Evolutionary conservation across 2,797 vertebrate species (phyloP), one percentile per base, ranked within the genome.

Genomic region (Manis crassicaudata): DNA sequence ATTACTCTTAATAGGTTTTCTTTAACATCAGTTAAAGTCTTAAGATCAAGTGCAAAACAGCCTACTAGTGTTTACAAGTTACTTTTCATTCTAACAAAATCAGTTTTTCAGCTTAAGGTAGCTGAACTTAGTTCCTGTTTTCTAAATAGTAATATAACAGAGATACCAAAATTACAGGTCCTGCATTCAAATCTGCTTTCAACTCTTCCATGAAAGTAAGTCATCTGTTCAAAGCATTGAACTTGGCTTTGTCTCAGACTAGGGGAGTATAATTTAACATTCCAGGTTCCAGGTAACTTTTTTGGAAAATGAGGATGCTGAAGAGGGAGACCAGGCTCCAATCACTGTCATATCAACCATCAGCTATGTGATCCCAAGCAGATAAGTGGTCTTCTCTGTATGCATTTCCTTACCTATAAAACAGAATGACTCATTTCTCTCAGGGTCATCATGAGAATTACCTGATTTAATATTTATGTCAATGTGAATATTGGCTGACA

Each of bases 61-160:
- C 50, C 32, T 35, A 16, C 16, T 2, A 76, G 13, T 43, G 89
- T 58, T 80, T 86, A 6, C 12, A 83, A 90, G 17, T 73, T 11
- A 50, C 90, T 94, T 75, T 29, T 85, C 25, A 68, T 67, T 90
- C 35, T 75, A 81, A 58, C 2, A 83, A 95, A 91, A 37, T n/a
- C 32, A 35, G 12, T 25, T 75, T 73, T 90, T 18, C n/a, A 32
- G 1, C 3, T 87, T 32, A 37, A 27, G 25, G 72, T 21, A 43
- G 23, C 1, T 27, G 54, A 86, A 46, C 7, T 62, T 8, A 58
- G 13, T 58, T 93, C 60, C 12, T 63, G 5, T 79, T 88, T 87
- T 92, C 18, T 43, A 75, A 21, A 68, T 23, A 90, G 21, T 32
- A 94, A 27, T 62, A 12, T 23, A 96, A 84, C 2, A 52, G 7